Percentiles rank a stretch among this genome's conserved stretches.
Evolutionary conservation across 1,140 invertebrate species (phyloP).

Genomic region (Arctopsyche grandis): DNA sequence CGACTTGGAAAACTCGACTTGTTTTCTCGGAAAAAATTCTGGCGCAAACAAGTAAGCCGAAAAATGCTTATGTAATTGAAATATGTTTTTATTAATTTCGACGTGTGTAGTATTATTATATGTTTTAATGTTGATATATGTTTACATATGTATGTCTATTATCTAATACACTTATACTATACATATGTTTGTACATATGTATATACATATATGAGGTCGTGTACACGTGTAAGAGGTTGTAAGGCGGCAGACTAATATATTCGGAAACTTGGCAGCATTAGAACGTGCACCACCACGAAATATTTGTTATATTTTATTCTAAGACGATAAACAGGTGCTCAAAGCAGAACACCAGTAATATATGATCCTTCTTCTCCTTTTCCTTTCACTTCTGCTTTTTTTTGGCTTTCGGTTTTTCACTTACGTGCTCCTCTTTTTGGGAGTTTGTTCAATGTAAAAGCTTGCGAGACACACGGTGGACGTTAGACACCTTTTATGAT

Average conservation of each 20-base stretch:
- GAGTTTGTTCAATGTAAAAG: conserved; percentile 34
- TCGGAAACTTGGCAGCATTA: conserved; percentile 13
- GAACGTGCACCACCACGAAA: conserved; percentile 3
- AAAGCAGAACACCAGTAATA: conserved; percentile 32
- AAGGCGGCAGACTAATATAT: conserved; percentile 7
- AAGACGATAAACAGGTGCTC: conserved; percentile 42
- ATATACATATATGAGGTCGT: neutral
- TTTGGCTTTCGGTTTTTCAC: neutral
- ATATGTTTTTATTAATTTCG: too few species aligned
- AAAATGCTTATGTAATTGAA: too few species aligned
- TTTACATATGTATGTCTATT: neutral
- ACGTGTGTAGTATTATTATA: too few species aligned
- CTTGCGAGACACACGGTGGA: conserved; percentile 28
- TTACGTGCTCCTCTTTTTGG: neutral
- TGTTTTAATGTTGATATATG: neutral
- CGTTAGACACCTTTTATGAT: conserved; percentile 24
- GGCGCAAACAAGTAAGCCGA: too few species aligned
- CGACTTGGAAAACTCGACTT: too few species aligned
- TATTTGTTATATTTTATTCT: conserved; percentile 33
- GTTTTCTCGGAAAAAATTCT: too few species aligned
- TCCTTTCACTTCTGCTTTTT: conserved; percentile 13
- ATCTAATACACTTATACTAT: neutral
- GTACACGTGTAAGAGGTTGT: conserved; percentile 29
- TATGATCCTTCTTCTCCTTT: conserved; percentile 26
- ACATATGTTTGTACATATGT: neutral